Evolutionary conservation across 2,888 invertebrate genomes (phyloP), one percentile per base, ranked within the genome.

Genomic region (Acanthosoma haemorrhoidale): DNA sequence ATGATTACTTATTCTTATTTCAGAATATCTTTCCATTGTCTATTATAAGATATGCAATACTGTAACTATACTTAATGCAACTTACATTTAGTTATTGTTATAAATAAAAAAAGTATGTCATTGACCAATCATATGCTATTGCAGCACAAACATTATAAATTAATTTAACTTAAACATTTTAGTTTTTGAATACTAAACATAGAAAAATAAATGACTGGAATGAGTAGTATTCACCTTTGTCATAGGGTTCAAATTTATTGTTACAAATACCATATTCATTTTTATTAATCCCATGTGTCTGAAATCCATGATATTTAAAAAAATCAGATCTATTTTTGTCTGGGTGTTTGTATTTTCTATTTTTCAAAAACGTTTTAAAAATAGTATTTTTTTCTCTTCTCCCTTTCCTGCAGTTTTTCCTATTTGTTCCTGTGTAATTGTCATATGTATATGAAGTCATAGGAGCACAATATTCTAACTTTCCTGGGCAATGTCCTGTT

Each of bases 401-500:
- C 3, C 13, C 2, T 25, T 51, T 51, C 29, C 25, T n/a, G 21
- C n/a, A 25, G 5, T 25, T 9, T 51, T 21, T 16, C n/a, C n/a
- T n/a, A n/a, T n/a, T n/a, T n/a, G n/a, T n/a, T n/a, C n/a, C n/a
- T n/a, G n/a, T n/a, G n/a, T n/a, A n/a, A n/a, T n/a, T n/a, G n/a
- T n/a, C n/a, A n/a, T n/a, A n/a, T n/a, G n/a, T n/a, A n/a, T n/a
- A n/a, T n/a, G n/a, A n/a, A n/a, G n/a, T n/a, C n/a, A n/a, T n/a
- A 43, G 43, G 43, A 13, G 13, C 25, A 51, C n/a, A n/a, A 25
- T 51, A 51, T 51, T 29, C 51, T 29, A 51, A 51, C 11, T 29
- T 8, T 25, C 51, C 51, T 25, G 51, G 60, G 13, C n/a, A 18
- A 21, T 21, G 21, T 29, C 69, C 71, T 13, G 69, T 69, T 16